These are phyloP conservation scores for Anhinga rufa DNA, from an alignment of 2,113 vertebrate species.

Conservation along the genomic window DNA sequence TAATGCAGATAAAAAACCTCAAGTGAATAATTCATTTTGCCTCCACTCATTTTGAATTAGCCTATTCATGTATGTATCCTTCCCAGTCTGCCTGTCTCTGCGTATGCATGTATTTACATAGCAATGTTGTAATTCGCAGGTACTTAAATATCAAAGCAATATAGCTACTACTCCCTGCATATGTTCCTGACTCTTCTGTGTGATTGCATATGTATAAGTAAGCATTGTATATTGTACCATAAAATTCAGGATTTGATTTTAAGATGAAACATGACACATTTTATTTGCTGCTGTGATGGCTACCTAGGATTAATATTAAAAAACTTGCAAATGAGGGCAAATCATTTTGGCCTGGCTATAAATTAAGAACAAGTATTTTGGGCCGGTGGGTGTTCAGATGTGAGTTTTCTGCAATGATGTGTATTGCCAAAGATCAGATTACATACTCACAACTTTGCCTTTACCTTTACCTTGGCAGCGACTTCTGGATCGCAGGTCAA, in stretches of 20 bases:
- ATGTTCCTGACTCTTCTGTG: not conserved
- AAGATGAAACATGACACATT: not conserved
- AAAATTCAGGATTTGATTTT: not conserved
- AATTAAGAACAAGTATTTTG: not conserved
- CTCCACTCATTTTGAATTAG: conserved; percentile 3
- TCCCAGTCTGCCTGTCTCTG: not conserved
- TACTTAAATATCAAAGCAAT: conserved; percentile 24
- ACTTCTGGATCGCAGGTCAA: not conserved
- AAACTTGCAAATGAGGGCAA: not conserved
- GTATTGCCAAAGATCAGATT: not conserved
- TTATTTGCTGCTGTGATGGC: not conserved
- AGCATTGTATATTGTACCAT: not conserved
- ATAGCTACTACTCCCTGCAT: not conserved
- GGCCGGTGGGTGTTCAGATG: not conserved
- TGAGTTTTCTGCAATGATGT: not conserved
- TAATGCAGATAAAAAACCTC: conserved; percentile 22
- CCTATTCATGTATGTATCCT: not conserved
- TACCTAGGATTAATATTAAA: not conserved
- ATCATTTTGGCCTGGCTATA: not conserved
- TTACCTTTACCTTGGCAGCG: not conserved
- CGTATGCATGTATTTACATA: not conserved
- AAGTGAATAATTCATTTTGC: conserved; percentile 38
- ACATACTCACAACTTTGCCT: not conserved
- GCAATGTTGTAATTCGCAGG: not conserved
- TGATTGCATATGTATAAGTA: not conserved